Evolutionary conservation across 2,797 vertebrate genomes (phyloP).

Genomic region (Pseudochirops cupreus): DNA sequence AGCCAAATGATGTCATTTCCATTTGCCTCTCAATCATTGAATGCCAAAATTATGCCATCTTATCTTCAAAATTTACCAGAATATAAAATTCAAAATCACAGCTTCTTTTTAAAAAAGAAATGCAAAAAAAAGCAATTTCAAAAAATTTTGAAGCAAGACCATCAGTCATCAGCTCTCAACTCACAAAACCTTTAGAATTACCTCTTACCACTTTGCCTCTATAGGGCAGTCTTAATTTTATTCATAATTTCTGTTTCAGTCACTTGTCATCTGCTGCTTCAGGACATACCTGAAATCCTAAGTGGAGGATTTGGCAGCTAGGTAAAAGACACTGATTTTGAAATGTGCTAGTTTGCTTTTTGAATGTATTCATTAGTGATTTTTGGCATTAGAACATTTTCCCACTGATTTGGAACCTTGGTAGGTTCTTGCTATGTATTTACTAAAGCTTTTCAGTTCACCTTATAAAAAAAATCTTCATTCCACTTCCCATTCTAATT

Average conservation of each 20-base stretch:
- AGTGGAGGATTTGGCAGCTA: constrained; percentile 47
- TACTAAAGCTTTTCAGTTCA: constrained; percentile 82
- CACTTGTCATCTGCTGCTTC: constrained; percentile 57
- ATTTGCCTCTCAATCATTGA: constrained; percentile 73
- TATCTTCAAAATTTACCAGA: constrained; percentile 82
- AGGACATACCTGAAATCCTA: constrained; percentile 55
- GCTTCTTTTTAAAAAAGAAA: constrained; percentile 72
- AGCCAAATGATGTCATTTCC: constrained; percentile 81
- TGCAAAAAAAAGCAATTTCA: constrained; percentile 62
- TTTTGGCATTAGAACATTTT: constrained; percentile 78
- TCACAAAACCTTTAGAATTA: constrained; percentile 49
- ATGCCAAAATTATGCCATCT: constrained; percentile 81
- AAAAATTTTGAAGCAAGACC: constrained; percentile 61
- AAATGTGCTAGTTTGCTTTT: constrained; percentile 69
- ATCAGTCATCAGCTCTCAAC: constrained; percentile 75
- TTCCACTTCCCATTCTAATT: constrained; percentile 86
- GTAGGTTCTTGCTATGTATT: constrained; percentile 78
- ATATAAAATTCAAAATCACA: constrained; percentile 81
- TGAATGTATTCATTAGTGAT: constrained; percentile 77
- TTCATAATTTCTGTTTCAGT: constrained; percentile 66
- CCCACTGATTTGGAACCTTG: constrained; percentile 73
- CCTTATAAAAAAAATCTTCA: constrained; percentile 78
- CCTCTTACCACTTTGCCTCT: constrained; percentile 11
- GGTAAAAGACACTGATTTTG: constrained; percentile 71
- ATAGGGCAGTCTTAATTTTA: constrained; percentile 59